Base-by-base conservation (phyloP, 2,888 invertebrate species). In the Hyalella azteca region DNA sequence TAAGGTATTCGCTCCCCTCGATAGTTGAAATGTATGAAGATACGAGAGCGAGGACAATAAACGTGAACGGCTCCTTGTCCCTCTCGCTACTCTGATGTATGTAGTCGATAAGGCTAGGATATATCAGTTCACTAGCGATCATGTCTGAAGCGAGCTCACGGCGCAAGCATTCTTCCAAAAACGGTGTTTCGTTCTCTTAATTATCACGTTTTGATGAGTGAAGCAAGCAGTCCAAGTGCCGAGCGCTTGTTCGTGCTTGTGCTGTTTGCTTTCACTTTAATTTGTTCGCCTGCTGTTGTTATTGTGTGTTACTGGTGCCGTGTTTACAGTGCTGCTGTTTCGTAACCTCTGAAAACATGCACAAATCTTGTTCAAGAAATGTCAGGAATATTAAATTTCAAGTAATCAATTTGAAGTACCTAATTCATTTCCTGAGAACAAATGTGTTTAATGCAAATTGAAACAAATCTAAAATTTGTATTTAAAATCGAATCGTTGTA, bases 121-220 rank as follows among this genome's bases (percentile, higher is more conserved):
- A 19, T 11, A 45, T 45, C 45, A 45, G 45, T 54, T 13, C 9
- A n/a, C 3, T 54, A 54, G 54, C 22, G 54, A 54, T 54, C 26
- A 22, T 54, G 54, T 54, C 54, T 54, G 54, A 66, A 66, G 66
- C 66, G 36, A 80, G 80, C 77, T 81, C 80, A 80, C 81, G 81
- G 83, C 83, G 83, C 83, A 83, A 83, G 83, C 83, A 83, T 83
- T 83, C 83, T 83, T 83, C 83, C 83, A 83, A 80, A 78, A 79
- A 81, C 80, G 80, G 82, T 66, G 66, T 66, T 36, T 54, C 29
- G 32, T 66, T 36, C 66, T 45, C 36, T 66, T 66, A 32, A 36
- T 66, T 66, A n/a, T 36, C 36, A 66, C 66, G 66, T 66, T 29
- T 66, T 36, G 66, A 32, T 66, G 36, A 66, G 66, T 66, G 66